Base-by-base conservation (phyloP, 2,113 vertebrate species). In the Toxostoma redivivum region DNA sequence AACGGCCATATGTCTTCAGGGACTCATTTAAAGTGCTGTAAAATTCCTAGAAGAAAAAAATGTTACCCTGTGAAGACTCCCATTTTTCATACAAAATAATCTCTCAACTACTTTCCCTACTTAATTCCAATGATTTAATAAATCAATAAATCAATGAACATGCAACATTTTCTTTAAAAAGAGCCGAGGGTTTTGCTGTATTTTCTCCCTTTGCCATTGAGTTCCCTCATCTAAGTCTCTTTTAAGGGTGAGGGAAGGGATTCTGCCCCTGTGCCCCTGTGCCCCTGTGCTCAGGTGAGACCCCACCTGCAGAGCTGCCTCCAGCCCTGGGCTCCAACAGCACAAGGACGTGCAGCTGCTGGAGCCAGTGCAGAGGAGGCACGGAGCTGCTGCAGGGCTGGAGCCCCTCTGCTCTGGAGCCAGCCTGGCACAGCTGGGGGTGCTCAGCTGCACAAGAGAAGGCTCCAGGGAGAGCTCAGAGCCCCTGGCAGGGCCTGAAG, bases 131-230 rank as follows among this genome's bases (percentile, higher is more conserved):
- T 25, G 27, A 31, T 27, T 74, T 65, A 27, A 28, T 22, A 10
- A 22, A n/a, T 22, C 51, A 25, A n/a, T 40, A 45, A 42, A 54
- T 38, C 19, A 61, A 7, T 8, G 30, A 42, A 62, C 1, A 1
- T 4, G 8, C 24, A 47, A 38, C 4, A 7, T 30, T 4, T 4
- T 16, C 11, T 76, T 62, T 15, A 5, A 19, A 37, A 44, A 18
- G 28, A 30, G 4, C 5, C 0, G 1, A 33, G 2, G 4, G 10
- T 14, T 69, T 54, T 56, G 23, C n/a, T 38, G 0, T 8, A 17
- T 81, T 69, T 76, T 56, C 33, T 53, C 18, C 7, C 22, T 35
- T 56, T 76, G 57, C 22, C 15, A 11, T 4, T 24, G 25, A 44
- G 5, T 76, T 28, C 6, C 2, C 11, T 58, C 11, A 20, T 24